Base-by-base conservation (phyloP, 2,113 vertebrate genomes). In the Seriola aureovittata region DNA sequence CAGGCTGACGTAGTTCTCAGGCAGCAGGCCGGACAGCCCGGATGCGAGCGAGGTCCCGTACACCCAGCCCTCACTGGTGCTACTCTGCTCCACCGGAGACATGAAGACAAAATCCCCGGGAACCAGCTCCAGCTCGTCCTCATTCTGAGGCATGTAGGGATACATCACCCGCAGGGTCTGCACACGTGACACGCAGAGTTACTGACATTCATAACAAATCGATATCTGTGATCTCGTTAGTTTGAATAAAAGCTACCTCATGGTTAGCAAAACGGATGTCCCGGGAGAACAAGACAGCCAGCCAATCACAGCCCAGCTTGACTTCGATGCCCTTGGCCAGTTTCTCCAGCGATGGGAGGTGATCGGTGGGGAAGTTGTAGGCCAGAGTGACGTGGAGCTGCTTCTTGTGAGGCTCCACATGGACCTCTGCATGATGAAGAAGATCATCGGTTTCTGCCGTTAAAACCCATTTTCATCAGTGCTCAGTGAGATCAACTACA, bases 371-470 rank as follows among this genome's bases (percentile, higher is more conserved):
- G 93, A 99, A 99, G 93, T 99, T 97, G 93, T 99, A 99, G 21
- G 98, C 98, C 90, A 99, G 91, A 0, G 98, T 99, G 8, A 99
- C 97, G 0, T 99, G 98, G 9, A 99, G 96, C 93, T 99, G 98
- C 94, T 98, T 99, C 95, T 97, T 99, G 84, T 99, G 97, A 44
- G 97, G 97, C 74, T 99, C 98, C 90, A 99, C 96, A 0, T 95
- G 97, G 0, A 97, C 97, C 67, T 99, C 98, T 99, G 90, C 12
- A 62, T 23, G 38, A 23, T 23, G 11, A 10, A 55, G 54, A 23
- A 57, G 38, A 42, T 11, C 5, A 34, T 60, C 25, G 2, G 14
- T 21, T 52, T 54, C 17, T 54, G 50, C 46, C n/a, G 21, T n/a
- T 54, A 0, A 54, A 54, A 54, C 21, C 50, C 16, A 48, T 7